Percentiles rank a stretch among this genome's conserved stretches.
Evolutionary conservation across 2,797 vertebrate genomes (phyloP).

Genomic region (Oophaga sylvatica): DNA sequence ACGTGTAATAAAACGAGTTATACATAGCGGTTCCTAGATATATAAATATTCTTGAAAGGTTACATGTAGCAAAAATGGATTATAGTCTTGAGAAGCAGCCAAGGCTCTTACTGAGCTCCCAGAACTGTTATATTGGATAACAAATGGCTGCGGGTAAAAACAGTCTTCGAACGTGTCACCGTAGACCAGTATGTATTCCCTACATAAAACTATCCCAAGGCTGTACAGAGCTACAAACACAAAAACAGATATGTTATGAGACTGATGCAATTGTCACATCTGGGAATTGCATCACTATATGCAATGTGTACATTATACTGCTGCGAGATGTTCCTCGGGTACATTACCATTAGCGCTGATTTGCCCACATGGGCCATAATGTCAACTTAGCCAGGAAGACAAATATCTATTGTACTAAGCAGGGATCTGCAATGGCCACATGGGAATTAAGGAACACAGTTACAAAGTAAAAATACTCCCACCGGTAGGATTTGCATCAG

Average conservation of each 20-base stretch:
- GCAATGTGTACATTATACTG: slow-evolving; percentile 36
- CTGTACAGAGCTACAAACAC: neutral
- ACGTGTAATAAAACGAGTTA: slow-evolving; percentile 21
- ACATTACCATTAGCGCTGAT: slow-evolving; percentile 9
- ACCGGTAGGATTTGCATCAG: slow-evolving; percentile 25
- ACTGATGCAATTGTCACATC: slow-evolving; percentile 39
- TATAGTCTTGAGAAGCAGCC: slow-evolving; percentile 37
- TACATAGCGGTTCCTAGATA: slow-evolving; percentile 27
- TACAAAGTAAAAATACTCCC: slow-evolving; percentile 43
- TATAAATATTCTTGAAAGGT: slow-evolving; percentile 40
- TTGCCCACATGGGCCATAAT: neutral
- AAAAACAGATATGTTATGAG: slow-evolving; percentile 22
- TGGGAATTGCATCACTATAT: slow-evolving; percentile 43
- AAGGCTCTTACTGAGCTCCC: neutral
- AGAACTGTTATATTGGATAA: slow-evolving; percentile 27
- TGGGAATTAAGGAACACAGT: neutral
- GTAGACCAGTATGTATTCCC: slow-evolving; percentile 25
- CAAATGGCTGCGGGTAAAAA: slow-evolving; percentile 38
- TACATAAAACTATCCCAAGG: slow-evolving; percentile 17
- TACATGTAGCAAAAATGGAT: slow-evolving; percentile 33
- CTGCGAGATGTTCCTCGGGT: neutral
- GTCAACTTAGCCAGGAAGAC: neutral
- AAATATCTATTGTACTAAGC: neutral
- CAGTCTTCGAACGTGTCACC: slow-evolving; percentile 1
- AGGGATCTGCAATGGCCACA: neutral